Evolutionary conservation across 2,113 vertebrate genomes (phyloP).

Genomic region (Acrocephalus kingi): DNA sequence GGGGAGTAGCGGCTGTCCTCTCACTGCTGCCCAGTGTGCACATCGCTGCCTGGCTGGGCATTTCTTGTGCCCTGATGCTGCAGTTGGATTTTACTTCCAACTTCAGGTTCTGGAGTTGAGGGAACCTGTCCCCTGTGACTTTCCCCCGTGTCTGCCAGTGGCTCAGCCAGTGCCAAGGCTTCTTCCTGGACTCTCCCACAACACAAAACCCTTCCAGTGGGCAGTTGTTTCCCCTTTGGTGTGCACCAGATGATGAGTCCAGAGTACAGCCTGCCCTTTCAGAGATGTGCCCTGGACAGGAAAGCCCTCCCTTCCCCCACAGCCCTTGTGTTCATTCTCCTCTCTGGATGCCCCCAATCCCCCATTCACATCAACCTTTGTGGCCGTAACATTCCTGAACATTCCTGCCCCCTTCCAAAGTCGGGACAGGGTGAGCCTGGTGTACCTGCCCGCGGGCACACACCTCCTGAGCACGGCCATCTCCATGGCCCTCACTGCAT

Average conservation of each 20-base stretch:
- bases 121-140: not conserved
- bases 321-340: not conserved
- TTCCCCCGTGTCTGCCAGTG: not conserved
- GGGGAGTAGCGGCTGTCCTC: rapidly evolving
- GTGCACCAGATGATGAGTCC: not conserved
- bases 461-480: not conserved
- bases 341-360: not conserved
- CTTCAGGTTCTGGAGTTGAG: not conserved
- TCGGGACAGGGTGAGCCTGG: not conserved
- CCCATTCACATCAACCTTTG: not conserved
- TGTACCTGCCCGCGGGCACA: not conserved
- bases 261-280: not conserved
- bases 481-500: rapidly evolving
- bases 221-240: not conserved
- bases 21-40: not conserved
- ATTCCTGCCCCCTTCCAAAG: not conserved
- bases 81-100: rapidly evolving
- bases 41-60: not conserved
- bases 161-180: not conserved
- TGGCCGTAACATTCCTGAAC: not conserved
- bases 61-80: not conserved
- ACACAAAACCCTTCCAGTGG: not conserved
- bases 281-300: not conserved
- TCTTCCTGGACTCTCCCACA: not conserved
- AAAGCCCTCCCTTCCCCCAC: not conserved